Conservation (phyloP, 2,797 vertebrate species). For the Sphenopsis melanotis region DNA sequence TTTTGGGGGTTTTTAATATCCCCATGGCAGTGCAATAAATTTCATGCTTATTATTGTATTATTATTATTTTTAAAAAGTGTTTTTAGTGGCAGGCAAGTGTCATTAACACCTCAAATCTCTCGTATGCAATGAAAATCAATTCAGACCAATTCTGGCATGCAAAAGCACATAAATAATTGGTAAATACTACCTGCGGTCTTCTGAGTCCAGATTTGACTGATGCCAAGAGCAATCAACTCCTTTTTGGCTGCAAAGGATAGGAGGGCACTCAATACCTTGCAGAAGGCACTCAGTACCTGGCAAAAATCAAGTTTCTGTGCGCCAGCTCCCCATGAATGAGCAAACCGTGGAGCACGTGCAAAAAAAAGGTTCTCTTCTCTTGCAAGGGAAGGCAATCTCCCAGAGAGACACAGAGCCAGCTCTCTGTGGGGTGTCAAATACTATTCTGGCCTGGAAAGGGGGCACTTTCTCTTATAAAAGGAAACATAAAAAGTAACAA, state of each 20-base stretch:
- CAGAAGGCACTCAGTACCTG: constrained; percentile 31
- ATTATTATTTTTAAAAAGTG: background rate
- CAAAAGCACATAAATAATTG: constrained; percentile 36
- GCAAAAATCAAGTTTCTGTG: constrained; percentile 24
- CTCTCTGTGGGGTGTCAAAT: background rate
- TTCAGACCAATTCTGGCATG: constrained; percentile 46
- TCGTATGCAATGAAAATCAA: background rate
- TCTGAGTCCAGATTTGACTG: constrained; percentile 53
- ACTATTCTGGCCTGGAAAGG: background rate
- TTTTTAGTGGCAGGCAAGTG: constrained; percentile 25
- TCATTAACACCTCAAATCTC: background rate
- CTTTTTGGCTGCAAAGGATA: constrained; percentile 58
- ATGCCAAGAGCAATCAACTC: constrained; percentile 64
- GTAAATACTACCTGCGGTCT: constrained; percentile 60
- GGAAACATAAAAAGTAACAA: background rate
- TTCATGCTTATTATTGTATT: constrained; percentile 35
- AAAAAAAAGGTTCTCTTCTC: background rate
- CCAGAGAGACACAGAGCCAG: background rate
- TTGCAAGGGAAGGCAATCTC: background rate
- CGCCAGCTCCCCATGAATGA: constrained; percentile 28
- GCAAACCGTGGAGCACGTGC: background rate
- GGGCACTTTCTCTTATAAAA: background rate
- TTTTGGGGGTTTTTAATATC: background rate
- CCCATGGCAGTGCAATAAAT: background rate
- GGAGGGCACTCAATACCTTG: constrained; percentile 49